Evolutionary conservation across 2,888 invertebrate genomes (phyloP).

Genomic region (Sphaerophoria rueppellii): DNA sequence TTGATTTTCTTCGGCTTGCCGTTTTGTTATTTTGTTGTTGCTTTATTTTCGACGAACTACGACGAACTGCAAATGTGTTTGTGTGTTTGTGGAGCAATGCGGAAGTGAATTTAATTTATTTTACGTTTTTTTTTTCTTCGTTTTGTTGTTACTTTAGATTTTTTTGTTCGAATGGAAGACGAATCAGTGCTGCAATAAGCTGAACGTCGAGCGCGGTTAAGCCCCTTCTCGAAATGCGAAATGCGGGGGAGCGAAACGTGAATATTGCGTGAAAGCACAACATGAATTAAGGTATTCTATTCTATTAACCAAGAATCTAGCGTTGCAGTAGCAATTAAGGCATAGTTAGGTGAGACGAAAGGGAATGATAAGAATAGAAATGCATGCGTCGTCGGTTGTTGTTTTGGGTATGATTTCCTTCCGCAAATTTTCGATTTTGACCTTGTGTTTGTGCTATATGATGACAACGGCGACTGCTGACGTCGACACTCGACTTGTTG

Average conservation of each 20-base stretch:
- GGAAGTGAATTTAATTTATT: conserved; percentile 82
- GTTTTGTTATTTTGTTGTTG: conserved; percentile 52
- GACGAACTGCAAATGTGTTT: conserved; percentile 73
- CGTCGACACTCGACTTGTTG: conserved; percentile 2
- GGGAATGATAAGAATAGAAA: conserved; percentile 45
- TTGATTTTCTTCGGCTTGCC: conserved; percentile 65
- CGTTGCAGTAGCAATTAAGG: conserved; percentile 23
- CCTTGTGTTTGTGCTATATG: conserved; percentile 41
- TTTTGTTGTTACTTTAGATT: conserved; percentile 49
- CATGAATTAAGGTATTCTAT: conserved; percentile 11
- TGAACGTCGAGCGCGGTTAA: conserved; percentile 26
- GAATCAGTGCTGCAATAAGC: conserved; percentile 68
- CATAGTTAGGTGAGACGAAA: conserved; percentile 18
- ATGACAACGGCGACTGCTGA: background rate
- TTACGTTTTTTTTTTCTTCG: conserved; percentile 60
- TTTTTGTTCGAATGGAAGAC: conserved; percentile 65
- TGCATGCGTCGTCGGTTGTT: background rate
- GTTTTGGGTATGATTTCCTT: conserved; percentile 52
- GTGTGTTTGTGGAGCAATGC: conserved; percentile 82
- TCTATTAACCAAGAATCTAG: conserved; percentile 21
- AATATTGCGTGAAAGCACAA: conserved; percentile 33
- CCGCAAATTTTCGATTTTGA: conserved; percentile 62
- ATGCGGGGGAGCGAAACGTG: conserved; percentile 59
- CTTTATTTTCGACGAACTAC: background rate
- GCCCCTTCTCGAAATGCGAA: conserved; percentile 40